Base-by-base conservation (phyloP, 2,888 invertebrate species). In the Koerneria pararmatus region DNA sequence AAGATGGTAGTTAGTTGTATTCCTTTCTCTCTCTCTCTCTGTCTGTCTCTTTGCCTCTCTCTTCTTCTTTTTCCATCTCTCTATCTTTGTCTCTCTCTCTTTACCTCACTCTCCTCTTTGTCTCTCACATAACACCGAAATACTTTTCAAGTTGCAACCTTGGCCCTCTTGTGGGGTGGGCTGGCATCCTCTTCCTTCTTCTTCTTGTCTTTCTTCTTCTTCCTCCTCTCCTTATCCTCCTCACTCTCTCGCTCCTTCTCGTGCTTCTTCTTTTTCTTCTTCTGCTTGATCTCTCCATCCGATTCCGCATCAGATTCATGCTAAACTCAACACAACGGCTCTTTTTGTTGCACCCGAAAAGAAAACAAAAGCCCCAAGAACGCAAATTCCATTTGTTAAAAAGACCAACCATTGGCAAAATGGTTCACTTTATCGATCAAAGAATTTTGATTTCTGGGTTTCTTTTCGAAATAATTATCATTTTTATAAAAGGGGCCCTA, bases 221-320 rank as follows among this genome's bases (percentile, higher is more conserved):
- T 64, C 46, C 31, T 54, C 29, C 32, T 57, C 24, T 37, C 41
- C 61, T 67, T 68, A 6, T 75, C 75, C 48, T 72, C 73, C 29
- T 73, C 73, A 11, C 58, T 57, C 35, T 69, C 37, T 27, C 69
- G 69, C 19, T 70, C 70, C 29, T 48, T 65, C 24, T 67, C 68
- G 24, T 64, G 60, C 35, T 69, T 74, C 71, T 49, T 74, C 67
- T 71, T 73, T 62, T 73, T 74, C 63, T 70, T 66, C 31, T 72
- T 69, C 34, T 69, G 71, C 27, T 60, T 53, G 15, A 65, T 67
- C 35, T 74, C 77, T 0, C 70, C 74, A 32, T 76, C 74, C 6
- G 74, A 73, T 48, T 73, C 71, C 0, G 71, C 71, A 19, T 74
- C 71, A 49, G 29, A n/a, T 65, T 46, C 46, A 41, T 65, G 22